Evolutionary conservation across 2,113 vertebrate species (phyloP), one percentile per base, ranked within the genome.

Genomic region (Porphyrio hochstetteri): DNA sequence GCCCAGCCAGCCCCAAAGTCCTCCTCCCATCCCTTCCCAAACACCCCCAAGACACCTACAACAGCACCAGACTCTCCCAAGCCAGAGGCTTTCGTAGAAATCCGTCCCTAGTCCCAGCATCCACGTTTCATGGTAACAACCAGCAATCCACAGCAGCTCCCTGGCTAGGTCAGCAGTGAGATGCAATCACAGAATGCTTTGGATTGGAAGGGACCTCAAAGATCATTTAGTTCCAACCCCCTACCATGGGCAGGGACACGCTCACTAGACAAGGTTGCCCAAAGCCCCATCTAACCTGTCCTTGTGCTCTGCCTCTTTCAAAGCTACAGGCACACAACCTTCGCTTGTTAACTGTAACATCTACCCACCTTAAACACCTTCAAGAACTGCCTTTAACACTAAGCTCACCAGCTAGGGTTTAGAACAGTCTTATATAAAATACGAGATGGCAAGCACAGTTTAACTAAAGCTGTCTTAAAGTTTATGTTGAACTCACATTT

Each of bases 91-190:
- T 46, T 40, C 3, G 3, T 55, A 48, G 16, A 31, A 56, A 70
- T 19, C 38, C 29, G 61, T n/a, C 14, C 31, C 57, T 7, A 7
- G 28, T 42, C 27, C 50, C 57, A 33, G 5, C 18, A 24, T 4
- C 79, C 20, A 19, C 13, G 6, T 24, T 33, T 36, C n/a, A 24
- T 7, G 21, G 28, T 13, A 44, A 42, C 11, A 14, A 25, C 40
- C 42, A 57, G 40, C 2, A 0, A 50, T 1, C 12, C 10, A 1
- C 56, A 75, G 70, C 50, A 87, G 67, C 36, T 84, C 77, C 33
- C 74, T 56, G 40, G 8, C 21, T 3, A 10, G 48, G 5, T 10
- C 3, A 14, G 60, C 20, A 35, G 8, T 0, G 1, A 65, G 68
- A 46, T 46, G 19, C 17, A 46, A 46, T 46, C 44, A 46, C 44